A percentile compares a stretch with the other conserved stretches of the same genome.
phyloP scores from a whole-genome alignment of 2,113 vertebrate species.

The Agapornis roseicollis region DNA sequence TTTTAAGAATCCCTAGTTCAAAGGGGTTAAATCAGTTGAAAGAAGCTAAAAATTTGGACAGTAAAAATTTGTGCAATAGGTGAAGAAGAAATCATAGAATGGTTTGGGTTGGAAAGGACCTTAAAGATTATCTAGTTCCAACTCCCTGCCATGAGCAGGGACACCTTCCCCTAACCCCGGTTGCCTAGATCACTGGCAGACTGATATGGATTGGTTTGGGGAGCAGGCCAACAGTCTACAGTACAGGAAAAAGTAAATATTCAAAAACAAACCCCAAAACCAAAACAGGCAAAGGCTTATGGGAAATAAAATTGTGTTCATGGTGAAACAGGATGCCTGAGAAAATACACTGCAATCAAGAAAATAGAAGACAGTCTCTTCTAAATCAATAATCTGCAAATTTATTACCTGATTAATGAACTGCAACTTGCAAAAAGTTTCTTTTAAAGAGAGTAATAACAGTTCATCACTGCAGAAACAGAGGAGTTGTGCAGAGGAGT shows the following conservation, averaged over 20 bases:
- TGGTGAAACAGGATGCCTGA: conserved; percentile 4
- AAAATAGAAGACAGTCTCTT: background rate
- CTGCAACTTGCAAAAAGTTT: background rate
- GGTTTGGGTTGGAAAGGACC: background rate
- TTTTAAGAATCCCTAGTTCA: background rate
- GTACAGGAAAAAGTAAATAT: background rate
- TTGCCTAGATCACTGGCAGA: background rate
- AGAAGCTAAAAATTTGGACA: background rate
- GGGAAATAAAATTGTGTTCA: background rate
- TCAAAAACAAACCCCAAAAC: background rate
- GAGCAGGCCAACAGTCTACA: background rate
- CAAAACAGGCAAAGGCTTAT: background rate
- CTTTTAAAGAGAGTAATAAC: background rate
- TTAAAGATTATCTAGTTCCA: background rate
- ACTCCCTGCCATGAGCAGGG: background rate
- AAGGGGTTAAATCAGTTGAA: background rate
- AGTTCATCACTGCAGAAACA: background rate
- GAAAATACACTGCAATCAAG: background rate
- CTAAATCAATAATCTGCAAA: background rate
- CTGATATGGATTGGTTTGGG: background rate
- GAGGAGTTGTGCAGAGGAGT: background rate
- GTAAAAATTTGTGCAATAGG: background rate
- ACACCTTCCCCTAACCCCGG: background rate
- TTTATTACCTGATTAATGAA: background rate
- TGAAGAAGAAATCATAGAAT: background rate